These are phyloP conservation scores for Drosophila arizonae DNA, from an alignment of 1,140 invertebrate genomes.

Conservation along the genomic window DNA sequence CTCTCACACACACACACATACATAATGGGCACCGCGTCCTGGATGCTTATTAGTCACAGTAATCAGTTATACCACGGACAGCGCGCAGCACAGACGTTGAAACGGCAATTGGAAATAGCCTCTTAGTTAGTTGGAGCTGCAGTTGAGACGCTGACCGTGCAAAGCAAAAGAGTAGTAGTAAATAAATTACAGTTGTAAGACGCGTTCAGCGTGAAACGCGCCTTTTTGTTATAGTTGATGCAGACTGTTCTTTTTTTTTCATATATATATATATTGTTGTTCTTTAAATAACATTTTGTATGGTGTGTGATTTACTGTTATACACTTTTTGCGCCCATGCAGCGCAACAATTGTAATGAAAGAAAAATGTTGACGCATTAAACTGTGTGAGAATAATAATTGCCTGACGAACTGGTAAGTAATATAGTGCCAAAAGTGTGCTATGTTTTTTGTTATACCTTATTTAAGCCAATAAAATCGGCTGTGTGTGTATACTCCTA, in stretches of 20 bases:
- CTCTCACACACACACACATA: not conserved
- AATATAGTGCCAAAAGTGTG: conserved; percentile 13
- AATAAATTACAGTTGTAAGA: conserved; percentile 6
- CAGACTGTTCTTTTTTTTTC: not conserved
- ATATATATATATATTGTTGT: not conserved
- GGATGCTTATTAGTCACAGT: conserved; percentile 46
- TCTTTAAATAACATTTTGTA: conserved; percentile 3
- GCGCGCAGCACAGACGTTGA: conserved; percentile 53
- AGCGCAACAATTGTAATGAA: conserved; percentile 36
- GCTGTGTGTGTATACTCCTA: conserved; percentile 55
- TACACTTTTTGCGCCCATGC: conserved; percentile 6
- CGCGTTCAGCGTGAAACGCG: conserved; percentile 7
- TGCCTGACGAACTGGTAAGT: conserved; percentile 24
- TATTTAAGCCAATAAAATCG: not conserved
- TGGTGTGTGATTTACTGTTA: conserved; percentile 19
- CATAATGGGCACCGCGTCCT: conserved; percentile 27
- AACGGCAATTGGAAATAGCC: not conserved
- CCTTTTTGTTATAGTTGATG: not conserved
- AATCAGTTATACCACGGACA: conserved; percentile 67
- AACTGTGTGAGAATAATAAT: conserved; percentile 15
- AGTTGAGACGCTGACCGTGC: conserved; percentile 18
- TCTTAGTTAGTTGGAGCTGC: conserved; percentile 16
- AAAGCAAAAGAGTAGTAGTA: conserved; percentile 1
- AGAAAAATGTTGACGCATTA: conserved; percentile 35
- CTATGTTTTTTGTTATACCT: not conserved